A percentile compares a stretch with the other conserved stretches of the same genome.
Evolutionary conservation across 2,888 invertebrate genomes (phyloP).

Genomic region (Volucella inanis): DNA sequence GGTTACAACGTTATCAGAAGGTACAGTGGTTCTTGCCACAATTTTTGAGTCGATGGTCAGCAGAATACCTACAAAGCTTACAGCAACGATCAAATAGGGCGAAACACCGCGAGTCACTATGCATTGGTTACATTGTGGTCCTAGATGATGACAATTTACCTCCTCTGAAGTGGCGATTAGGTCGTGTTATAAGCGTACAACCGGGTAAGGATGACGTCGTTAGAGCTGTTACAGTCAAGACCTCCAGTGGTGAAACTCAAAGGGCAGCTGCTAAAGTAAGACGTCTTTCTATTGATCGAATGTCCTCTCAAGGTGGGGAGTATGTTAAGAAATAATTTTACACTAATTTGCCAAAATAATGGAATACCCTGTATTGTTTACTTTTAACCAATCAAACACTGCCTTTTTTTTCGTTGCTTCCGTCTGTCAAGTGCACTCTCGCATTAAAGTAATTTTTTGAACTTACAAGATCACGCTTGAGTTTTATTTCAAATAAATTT

Average conservation of each 20-base stretch:
- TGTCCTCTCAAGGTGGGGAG: conserved; percentile 43
- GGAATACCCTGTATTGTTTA: no score
- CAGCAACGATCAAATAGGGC: conserved; percentile 32
- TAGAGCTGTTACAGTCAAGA: conserved; percentile 41
- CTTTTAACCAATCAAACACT: no score
- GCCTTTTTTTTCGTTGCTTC: no score
- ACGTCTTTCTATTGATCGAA: conserved; percentile 39
- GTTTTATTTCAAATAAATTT: no score
- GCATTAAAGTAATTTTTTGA: no score
- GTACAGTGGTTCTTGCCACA: conserved; percentile 53
- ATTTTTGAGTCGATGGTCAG: conserved; percentile 56
- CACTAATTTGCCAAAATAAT: no score
- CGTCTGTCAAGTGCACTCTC: no score
- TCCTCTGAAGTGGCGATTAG: conserved; percentile 38
- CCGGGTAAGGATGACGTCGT: conserved; percentile 20
- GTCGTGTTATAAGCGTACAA: conserved; percentile 18
- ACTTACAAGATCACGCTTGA: no score
- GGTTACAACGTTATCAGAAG: conserved; percentile 49
- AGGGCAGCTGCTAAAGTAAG: conserved; percentile 37
- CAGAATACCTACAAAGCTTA: conserved; percentile 42
- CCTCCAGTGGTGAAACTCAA: conserved; percentile 35
- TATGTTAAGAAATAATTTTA: no score
- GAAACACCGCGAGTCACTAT: conserved; percentile 5
- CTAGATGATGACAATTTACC: conserved; percentile 35
- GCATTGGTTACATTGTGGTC: conserved; percentile 36